A percentile compares a stretch with the other conserved stretches of the same genome.
Conservation (phyloP, 2,113 vertebrate genomes). For the Tautogolabrus adspersus region DNA sequence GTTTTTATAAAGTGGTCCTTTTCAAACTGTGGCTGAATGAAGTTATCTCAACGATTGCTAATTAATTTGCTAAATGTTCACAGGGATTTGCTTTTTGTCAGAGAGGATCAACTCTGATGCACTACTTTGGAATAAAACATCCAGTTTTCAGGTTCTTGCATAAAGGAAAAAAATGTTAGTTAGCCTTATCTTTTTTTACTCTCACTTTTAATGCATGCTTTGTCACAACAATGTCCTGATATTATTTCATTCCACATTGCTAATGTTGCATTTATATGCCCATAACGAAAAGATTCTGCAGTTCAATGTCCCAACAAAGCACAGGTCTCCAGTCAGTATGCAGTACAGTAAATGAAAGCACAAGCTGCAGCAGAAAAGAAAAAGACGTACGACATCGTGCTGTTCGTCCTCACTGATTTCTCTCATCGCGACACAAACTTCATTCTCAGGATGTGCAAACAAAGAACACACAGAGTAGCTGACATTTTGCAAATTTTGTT, state of each 20-base stretch:
- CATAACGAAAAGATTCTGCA: conserved; percentile 47
- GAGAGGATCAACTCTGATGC: conserved; percentile 24
- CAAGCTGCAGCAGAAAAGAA: conserved; percentile 59
- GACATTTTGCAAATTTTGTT: conserved; percentile 63
- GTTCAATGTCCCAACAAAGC: conserved; percentile 46
- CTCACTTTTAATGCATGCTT: conserved; percentile 80
- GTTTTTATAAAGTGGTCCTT: conserved; percentile 78
- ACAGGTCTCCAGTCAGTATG: conserved; percentile 75
- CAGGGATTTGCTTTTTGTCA: conserved; percentile 5
- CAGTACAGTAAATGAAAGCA: conserved; percentile 77
- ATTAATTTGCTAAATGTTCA: conserved; percentile 68
- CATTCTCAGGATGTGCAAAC: conserved; percentile 75
- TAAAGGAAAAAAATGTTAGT: conserved; percentile 68
- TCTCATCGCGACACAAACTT: conserved; percentile 52
- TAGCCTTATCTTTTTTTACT: conserved; percentile 72
- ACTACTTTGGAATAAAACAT: conserved; percentile 53
- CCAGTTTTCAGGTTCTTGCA: conserved; percentile 49
- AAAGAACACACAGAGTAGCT: conserved; percentile 65
- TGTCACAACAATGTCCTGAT: conserved; percentile 65
- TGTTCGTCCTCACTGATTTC: conserved; percentile 50
- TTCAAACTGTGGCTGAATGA: conserved; percentile 74
- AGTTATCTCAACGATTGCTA: conserved; percentile 68
- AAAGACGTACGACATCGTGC: conserved; percentile 40
- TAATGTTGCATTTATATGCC: conserved; percentile 47
- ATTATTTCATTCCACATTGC: conserved; percentile 59